Percentiles rank a stretch among this genome's conserved stretches.
These are phyloP conservation scores for Notothenia coriiceps DNA, from an alignment of 2,113 vertebrate genomes.

Conservation along the genomic window DNA sequence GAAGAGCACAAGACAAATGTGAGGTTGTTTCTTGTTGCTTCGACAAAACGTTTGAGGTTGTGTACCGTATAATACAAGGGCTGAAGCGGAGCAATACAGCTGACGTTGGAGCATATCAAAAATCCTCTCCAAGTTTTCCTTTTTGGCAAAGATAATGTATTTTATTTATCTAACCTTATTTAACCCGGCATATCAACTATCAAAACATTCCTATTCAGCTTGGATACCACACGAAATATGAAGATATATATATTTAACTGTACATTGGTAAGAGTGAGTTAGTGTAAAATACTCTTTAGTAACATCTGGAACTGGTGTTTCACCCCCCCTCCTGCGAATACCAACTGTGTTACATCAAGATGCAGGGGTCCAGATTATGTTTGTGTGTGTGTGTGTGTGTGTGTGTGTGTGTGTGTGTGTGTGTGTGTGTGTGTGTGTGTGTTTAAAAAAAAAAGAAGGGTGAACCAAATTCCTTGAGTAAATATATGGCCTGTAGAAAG, in stretches of 20 bases:
- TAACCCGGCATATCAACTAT: neutral
- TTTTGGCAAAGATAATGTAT: neutral
- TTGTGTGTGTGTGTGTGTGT: slow-evolving; percentile 34
- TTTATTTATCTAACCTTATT: slow-evolving; percentile 11
- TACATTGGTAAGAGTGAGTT: slow-evolving; percentile 10
- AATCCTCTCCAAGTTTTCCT: neutral
- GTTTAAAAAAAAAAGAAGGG: neutral
- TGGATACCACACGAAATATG: neutral
- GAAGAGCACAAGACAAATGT: neutral
- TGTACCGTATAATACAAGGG: neutral
- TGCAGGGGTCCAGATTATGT: slow-evolving; percentile 52
- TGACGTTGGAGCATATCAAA: neutral
- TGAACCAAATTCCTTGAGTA: slow-evolving; percentile 54
- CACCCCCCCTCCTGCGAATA: slow-evolving; percentile 60
- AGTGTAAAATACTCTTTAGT: slow-evolving; percentile 4
- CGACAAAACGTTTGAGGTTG: neutral
- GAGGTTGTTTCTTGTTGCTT: neutral
- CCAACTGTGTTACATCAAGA: slow-evolving; percentile 76
- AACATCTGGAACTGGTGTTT: slow-evolving; percentile 75
- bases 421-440: slow-evolving; percentile 7
- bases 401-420: slow-evolving; percentile 22
- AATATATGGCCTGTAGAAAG: slow-evolving; percentile 45
- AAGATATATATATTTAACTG: neutral
- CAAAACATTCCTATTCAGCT: neutral
- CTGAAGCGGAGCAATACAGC: neutral